These are phyloP conservation scores for Piprites chloris DNA, from an alignment of 2,113 vertebrate species.

Conservation along the genomic window DNA sequence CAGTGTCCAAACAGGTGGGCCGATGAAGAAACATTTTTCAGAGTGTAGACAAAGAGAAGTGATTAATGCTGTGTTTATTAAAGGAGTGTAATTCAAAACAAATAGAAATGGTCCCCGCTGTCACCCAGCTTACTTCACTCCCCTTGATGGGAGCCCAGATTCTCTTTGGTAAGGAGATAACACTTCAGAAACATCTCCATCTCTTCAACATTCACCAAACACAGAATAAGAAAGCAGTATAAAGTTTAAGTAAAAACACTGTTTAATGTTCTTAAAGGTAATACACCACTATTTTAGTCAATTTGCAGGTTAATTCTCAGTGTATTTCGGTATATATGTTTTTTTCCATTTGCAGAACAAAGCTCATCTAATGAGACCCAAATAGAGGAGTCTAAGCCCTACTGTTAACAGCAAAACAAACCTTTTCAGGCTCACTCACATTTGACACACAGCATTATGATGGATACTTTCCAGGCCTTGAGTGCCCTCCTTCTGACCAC, in stretches of 20 bases:
- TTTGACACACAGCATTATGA: neutral
- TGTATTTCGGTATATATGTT: neutral
- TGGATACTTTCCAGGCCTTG: accelerated
- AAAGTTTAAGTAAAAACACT: neutral
- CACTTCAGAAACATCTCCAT: neutral
- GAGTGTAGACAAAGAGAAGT: neutral
- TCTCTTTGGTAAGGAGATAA: neutral
- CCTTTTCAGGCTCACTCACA: neutral
- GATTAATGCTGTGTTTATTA: neutral
- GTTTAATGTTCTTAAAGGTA: neutral
- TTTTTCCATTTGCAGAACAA: neutral
- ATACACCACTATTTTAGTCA: neutral
- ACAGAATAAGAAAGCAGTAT: neutral
- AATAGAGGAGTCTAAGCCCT: neutral
- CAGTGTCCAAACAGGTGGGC: neutral
- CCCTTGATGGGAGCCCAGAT: neutral
- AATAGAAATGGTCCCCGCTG: neutral
- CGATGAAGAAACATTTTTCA: neutral
- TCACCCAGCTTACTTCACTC: neutral
- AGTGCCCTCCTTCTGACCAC: neutral
- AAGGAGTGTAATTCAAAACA: neutral
- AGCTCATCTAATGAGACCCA: neutral
- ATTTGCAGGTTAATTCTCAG: neutral
- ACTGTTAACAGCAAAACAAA: neutral
- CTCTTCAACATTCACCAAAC: neutral